Conservation (phyloP, 2,113 vertebrate genomes). For the Erythrolamprus reginae region DNA sequence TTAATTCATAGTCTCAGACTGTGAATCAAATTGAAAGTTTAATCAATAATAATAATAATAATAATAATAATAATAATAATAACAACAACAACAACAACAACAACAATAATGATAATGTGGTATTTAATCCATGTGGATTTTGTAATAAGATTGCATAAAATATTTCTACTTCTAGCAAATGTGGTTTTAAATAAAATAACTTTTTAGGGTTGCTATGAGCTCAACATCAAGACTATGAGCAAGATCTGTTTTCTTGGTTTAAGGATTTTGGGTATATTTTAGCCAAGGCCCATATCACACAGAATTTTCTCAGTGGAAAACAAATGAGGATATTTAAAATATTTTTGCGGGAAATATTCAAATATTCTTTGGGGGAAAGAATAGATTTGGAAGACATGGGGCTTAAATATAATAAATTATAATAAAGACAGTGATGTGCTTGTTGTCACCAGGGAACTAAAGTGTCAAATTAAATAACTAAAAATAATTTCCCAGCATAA, state of each 20-base stretch:
- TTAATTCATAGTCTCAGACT: too few relatives aligned
- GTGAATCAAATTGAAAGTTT: background rate
- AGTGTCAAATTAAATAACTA: slow-evolving; percentile 42
- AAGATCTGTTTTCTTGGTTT: slow-evolving; percentile 6
- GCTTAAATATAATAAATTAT: slow-evolving; percentile 35
- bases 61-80: too few relatives aligned
- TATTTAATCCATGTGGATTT: background rate
- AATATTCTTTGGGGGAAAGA: slow-evolving; percentile 28
- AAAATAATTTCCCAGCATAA: slow-evolving; percentile 47
- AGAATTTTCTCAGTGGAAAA: slow-evolving; percentile 41
- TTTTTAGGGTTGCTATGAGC: slow-evolving; percentile 25
- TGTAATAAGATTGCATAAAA: background rate
- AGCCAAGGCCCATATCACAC: slow-evolving; percentile 33
- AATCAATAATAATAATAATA: background rate
- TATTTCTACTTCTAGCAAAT: background rate
- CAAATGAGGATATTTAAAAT: slow-evolving; percentile 33
- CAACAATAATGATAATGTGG: background rate
- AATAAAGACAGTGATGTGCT: slow-evolving; percentile 32
- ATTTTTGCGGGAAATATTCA: too few relatives aligned
- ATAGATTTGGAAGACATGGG: slow-evolving; percentile 41
- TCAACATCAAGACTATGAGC: background rate
- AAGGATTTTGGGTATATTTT: slow-evolving; percentile 25
- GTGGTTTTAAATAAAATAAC: background rate
- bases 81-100: too few relatives aligned
- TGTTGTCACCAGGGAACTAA: slow-evolving; percentile 39